Percentiles rank a stretch among this genome's conserved stretches.
Conservation (phyloP, 2,888 invertebrate species). For the Mayetiola destructor region DNA sequence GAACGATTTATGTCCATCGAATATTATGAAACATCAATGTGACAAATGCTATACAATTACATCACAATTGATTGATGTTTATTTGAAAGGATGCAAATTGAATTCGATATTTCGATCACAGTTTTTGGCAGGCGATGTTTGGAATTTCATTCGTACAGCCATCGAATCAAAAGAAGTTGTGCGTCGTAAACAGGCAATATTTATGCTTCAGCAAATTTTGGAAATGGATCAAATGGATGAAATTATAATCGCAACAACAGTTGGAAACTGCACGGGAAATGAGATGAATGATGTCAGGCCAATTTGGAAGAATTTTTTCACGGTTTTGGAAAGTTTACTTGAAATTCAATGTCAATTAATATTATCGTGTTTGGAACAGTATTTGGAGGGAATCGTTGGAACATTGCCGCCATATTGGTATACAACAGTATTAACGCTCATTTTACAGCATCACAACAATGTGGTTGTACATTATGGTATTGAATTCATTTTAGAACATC, state of each 20-base stretch:
- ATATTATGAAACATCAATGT: neutral
- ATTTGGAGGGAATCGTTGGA: neutral
- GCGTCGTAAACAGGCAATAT: neutral
- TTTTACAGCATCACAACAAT: neutral
- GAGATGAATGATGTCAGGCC: neutral
- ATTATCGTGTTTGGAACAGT: neutral
- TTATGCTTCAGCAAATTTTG: neutral
- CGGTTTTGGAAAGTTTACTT: neutral
- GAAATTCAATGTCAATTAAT: constrained; percentile 6
- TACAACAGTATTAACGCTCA: neutral
- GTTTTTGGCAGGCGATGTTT: neutral
- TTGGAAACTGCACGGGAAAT: neutral
- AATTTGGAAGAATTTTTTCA: constrained; percentile 3
- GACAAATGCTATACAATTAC: neutral
- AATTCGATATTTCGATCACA: neutral
- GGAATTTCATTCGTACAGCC: neutral
- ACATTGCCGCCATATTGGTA: neutral
- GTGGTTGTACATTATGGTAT: constrained; percentile 6
- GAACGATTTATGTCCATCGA: neutral
- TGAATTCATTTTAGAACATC: neutral
- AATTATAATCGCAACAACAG: neutral
- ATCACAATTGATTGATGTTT: neutral
- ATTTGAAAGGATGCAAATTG: neutral
- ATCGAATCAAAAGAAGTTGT: neutral
- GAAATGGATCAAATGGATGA: neutral